A percentile compares a stretch with the other conserved stretches of the same genome.
These are phyloP conservation scores for Macrotus californicus DNA, from an alignment of 2,113 vertebrate species.

Conservation along the genomic window DNA sequence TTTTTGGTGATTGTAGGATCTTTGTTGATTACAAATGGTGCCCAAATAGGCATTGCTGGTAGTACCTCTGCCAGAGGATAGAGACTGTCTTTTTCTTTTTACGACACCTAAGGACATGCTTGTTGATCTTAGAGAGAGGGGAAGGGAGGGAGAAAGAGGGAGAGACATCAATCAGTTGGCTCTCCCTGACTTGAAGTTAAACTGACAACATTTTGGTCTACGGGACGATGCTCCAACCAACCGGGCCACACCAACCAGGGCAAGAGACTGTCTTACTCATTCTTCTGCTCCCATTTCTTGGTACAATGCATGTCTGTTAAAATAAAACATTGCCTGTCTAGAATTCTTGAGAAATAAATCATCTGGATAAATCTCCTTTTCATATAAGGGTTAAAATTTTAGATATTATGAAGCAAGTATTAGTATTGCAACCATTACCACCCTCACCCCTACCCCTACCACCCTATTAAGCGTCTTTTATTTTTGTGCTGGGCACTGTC, in stretches of 20 bases:
- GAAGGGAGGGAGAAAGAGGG: too few relatives aligned
- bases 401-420: neutral
- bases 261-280: neutral
- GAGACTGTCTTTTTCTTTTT: neutral
- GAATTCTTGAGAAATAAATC: conserved; percentile 30
- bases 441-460: neutral
- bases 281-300: conserved; percentile 17
- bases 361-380: neutral
- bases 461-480: neutral
- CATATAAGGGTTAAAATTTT: neutral
- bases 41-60: neutral
- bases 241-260: too few relatives aligned
- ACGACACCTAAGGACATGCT: too few relatives aligned
- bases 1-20: neutral
- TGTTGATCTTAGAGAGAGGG: too few relatives aligned
- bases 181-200: too few relatives aligned
- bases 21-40: neutral
- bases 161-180: too few relatives aligned
- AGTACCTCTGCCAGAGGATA: neutral
- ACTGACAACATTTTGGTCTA: too few relatives aligned
- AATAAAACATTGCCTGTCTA: neutral
- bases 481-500: neutral
- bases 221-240: too few relatives aligned
- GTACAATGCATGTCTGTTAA: neutral
- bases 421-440: neutral